Base-by-base conservation (phyloP, 2,888 invertebrate species). In the Acheta domesticus region DNA sequence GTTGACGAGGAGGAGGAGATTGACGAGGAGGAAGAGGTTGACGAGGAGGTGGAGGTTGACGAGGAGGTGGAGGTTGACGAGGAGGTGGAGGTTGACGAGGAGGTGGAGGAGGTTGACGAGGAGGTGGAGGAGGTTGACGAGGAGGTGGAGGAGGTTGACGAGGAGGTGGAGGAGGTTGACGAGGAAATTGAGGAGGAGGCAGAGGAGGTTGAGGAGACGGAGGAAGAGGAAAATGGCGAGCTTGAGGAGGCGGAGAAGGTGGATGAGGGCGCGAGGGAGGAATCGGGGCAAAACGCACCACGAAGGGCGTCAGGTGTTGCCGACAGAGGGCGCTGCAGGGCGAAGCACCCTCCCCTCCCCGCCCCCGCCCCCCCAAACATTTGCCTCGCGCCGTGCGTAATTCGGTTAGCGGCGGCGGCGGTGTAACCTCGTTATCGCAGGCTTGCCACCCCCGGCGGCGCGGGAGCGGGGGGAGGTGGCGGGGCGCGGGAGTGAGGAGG, bases 401-500 rank as follows among this genome's bases (percentile, higher is more conserved):
- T 62, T 62, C n/a, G 62, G 62, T 62, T 62, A 62, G 62, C 62
- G 62, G 62, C 62, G 62, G 62, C 62, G 62, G 62, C 62, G 62
- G 62, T n/a, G 62, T 62, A 62, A 62, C 62, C 62, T 62, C 62
- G 62, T 62, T 62, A 62, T 62, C 62, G n/a, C 62, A 62, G 62
- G 62, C 62, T 8, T 62, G 62, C 62, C 14, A 62, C 62, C 62
- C n/a, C 62, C 16, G 16, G 14, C 8, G 16, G 62, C n/a, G 16
- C 8, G 62, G 62, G 14, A 16, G n/a, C 16, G 14, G 62, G 62
- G 14, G 0, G 11, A 4, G 62, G n/a, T 4, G 36, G 62, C 11
- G 62, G 62, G 62, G 62, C n/a, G 14, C 5, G 62, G 62, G 62
- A 36, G 8, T 12, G 62, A 1, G 62, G 14, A 0, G 16, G 16